Base-by-base conservation (phyloP, 2,888 invertebrate genomes). In the Rhaphigaster nebulosa region DNA sequence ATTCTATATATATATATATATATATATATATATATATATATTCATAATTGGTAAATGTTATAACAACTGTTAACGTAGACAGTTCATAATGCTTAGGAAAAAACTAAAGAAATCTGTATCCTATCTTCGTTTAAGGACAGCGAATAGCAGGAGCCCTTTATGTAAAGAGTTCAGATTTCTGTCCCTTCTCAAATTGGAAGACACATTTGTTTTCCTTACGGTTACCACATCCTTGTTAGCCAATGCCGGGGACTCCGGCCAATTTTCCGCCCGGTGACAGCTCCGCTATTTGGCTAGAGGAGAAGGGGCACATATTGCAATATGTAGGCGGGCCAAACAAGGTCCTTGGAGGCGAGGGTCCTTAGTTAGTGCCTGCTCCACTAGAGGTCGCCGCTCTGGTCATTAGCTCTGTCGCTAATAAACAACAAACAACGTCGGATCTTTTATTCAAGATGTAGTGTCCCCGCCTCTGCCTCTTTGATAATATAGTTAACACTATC, bases 381-480 rank as follows among this genome's bases (percentile, higher is more conserved):
- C n/a, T n/a, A n/a, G n/a, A 18, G 65, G 18, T 18, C 15, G 65
- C 18, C 29, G 4, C 29, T 29, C 1, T 18, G 65, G 65, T 65
- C 65, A 65, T 65, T 65, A 65, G 65, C 29, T 8, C 65, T 6
- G 65, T 15, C 15, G 1, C 65, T 65, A 65, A 65, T 65, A 65
- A 65, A 65, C 65, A 65, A 29, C 65, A 65, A 65, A 65, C 65
- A 65, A 65, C 29, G 4, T 12, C n/a, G 18, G 15, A 65, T 65
- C 65, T 65, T 65, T 65, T 65, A 65, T 65, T 65, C 65, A 65
- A 65, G 29, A 65, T 60, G 65, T 18, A 65, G 65, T 18, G 65
- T n/a, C 29, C n/a, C 18, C 65, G 10, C 26, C 26, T 60, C 29
- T 56, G 2, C 18, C 23, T 29, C 4, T 29, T 3, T 3, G 29